phyloP scores from a whole-genome alignment of 2,888 invertebrate genomes.

The Rotaria magnacalcarata region DNA sequence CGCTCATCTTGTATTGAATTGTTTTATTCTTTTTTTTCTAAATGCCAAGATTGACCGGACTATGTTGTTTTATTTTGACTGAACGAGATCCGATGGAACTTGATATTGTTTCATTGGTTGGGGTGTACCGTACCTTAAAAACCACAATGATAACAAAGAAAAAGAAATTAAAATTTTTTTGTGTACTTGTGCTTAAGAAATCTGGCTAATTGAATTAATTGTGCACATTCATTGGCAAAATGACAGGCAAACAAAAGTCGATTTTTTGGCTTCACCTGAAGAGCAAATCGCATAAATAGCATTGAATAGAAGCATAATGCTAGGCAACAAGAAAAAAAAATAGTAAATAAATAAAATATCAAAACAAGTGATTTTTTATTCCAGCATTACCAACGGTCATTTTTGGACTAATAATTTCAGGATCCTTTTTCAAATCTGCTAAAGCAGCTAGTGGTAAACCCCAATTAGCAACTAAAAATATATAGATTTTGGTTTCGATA shows the following conservation, averaged over 20 bases:
- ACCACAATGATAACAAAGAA: background rate
- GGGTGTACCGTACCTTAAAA: background rate
- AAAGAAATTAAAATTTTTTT: background rate
- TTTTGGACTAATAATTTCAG: slow-evolving; percentile 89
- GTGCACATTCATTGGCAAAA: slow-evolving; percentile 86
- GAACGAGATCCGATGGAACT: background rate
- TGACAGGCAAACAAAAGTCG: slow-evolving; percentile 90
- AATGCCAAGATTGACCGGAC: background rate
- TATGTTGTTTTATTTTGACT: background rate
- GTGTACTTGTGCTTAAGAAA: slow-evolving; percentile 57
- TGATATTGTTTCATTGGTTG: slow-evolving; percentile 12
- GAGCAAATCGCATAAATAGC: slow-evolving; percentile 95
- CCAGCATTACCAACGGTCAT: slow-evolving; percentile 80
- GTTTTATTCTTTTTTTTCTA: background rate
- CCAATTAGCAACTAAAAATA: slow-evolving; percentile 81
- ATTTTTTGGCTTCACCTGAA: slow-evolving; percentile 84
- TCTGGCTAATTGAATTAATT: slow-evolving; percentile 71
- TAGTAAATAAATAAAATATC: background rate
- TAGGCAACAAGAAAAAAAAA: slow-evolving; percentile 58
- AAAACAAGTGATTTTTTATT: slow-evolving; percentile 36
- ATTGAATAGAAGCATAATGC: slow-evolving; percentile 84
- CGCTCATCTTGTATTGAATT: too few species aligned
- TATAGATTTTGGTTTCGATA: background rate
- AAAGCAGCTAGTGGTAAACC: slow-evolving; percentile 93
- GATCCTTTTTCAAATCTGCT: slow-evolving; percentile 80